Conservation (phyloP, 2,797 vertebrate species). For the Alfaro cultratus region DNA sequence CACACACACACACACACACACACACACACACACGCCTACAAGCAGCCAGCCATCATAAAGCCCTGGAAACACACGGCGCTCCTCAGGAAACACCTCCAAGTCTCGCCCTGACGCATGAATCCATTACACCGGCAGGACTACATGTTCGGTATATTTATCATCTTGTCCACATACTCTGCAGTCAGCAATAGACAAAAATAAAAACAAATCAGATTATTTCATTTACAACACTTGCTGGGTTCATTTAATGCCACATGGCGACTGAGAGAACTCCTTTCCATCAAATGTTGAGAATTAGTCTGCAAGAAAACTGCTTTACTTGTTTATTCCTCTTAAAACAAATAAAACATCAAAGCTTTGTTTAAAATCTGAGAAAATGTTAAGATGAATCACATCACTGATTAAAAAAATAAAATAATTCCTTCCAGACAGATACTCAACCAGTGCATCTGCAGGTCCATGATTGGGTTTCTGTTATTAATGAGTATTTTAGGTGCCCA, state of each 20-base stretch:
- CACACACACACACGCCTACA: slow-evolving; percentile 16
- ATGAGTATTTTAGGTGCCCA: background rate
- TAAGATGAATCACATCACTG: background rate
- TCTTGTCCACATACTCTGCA: slow-evolving; percentile 50
- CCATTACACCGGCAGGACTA: slow-evolving; percentile 61
- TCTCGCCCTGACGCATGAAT: slow-evolving; percentile 67
- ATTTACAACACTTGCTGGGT: background rate
- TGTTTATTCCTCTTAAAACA: background rate
- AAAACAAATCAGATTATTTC: background rate
- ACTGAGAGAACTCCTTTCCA: background rate
- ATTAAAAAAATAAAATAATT: background rate
- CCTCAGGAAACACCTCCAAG: slow-evolving; percentile 68
- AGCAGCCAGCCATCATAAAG: slow-evolving; percentile 49
- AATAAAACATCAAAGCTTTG: background rate
- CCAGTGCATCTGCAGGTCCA: background rate
- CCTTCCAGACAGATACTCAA: background rate
- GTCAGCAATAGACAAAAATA: slow-evolving; percentile 3
- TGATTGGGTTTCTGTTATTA: background rate
- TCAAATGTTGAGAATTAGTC: too few species aligned
- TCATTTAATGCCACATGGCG: background rate
- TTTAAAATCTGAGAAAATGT: background rate
- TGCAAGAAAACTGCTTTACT: background rate
- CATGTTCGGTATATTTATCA: slow-evolving; percentile 61
- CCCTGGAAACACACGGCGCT: slow-evolving; percentile 62
- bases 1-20: slow-evolving; percentile 35